These are phyloP conservation scores for Megaustenia siamemsis DNA, from an alignment of 2,888 invertebrate genomes.

Conservation along the genomic window DNA sequence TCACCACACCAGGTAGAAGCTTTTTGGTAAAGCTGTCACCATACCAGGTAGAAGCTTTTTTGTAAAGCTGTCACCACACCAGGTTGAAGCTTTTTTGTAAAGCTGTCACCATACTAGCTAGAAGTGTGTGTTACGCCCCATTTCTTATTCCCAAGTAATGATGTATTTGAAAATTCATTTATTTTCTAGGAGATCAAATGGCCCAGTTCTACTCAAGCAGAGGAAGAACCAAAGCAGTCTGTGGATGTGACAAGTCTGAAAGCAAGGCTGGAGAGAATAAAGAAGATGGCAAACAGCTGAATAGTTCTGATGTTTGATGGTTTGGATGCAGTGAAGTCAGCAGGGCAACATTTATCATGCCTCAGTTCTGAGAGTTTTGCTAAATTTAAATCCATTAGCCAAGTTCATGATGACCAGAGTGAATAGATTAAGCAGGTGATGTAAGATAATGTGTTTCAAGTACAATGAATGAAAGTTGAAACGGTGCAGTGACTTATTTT, in stretches of 20 bases:
- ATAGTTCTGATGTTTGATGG: neutral
- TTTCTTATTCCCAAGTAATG: no score
- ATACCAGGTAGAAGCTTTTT: no score
- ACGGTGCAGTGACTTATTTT: no score
- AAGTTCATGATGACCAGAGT: neutral
- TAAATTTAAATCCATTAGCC: neutral
- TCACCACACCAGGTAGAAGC: no score
- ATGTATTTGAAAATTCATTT: neutral
- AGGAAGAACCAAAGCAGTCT: constrained; percentile 37
- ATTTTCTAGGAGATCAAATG: constrained; percentile 46
- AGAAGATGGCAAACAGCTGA: constrained; percentile 70
- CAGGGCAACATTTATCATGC: neutral
- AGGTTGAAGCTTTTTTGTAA: no score
- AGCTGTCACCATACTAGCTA: no score
- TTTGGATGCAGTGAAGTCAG: neutral
- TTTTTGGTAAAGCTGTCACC: no score
- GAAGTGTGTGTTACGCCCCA: no score
- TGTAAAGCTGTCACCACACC: no score
- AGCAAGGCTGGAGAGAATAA: constrained; percentile 75
- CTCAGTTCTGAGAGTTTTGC: neutral
- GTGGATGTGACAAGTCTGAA: constrained; percentile 75
- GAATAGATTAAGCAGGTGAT: neutral
- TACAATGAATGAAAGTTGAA: neutral
- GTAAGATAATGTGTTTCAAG: neutral
- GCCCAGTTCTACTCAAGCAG: neutral